Conservation (phyloP, 2,113 vertebrate genomes). For the Eclectus roratus region DNA sequence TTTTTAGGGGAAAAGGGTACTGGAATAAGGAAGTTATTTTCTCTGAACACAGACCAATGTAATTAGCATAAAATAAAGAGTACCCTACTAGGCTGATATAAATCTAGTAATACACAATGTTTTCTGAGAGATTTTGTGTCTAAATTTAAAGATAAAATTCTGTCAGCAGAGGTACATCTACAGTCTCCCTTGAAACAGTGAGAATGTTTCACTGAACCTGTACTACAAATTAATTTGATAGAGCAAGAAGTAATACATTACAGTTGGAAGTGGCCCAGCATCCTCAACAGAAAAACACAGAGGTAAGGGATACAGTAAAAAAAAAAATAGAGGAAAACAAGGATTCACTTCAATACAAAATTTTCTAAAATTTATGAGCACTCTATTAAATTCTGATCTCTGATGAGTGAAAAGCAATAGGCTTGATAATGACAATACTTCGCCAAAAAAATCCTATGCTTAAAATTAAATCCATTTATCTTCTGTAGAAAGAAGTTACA, state of each 20-base stretch:
- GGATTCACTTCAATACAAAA: background rate
- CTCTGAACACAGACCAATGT: background rate
- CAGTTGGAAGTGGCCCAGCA: background rate
- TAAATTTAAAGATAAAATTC: background rate
- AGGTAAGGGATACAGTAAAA: background rate
- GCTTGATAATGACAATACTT: constrained; percentile 18
- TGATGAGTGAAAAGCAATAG: constrained; percentile 16
- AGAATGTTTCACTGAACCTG: background rate
- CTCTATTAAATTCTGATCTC: background rate
- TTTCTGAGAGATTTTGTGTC: background rate
- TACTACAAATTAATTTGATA: background rate
- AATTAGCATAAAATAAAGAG: background rate
- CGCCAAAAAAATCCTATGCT: background rate
- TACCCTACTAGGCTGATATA: background rate
- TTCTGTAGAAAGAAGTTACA: background rate
- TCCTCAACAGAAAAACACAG: background rate
- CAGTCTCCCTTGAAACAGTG: background rate
- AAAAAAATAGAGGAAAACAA: background rate
- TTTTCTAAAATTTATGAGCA: background rate
- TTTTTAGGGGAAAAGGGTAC: background rate
- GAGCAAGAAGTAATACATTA: background rate
- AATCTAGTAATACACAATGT: background rate
- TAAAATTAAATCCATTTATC: background rate
- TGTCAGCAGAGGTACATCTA: background rate
- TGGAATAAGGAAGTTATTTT: background rate